Evolutionary conservation across 2,797 vertebrate genomes (phyloP).

Genomic region (Sciurus vulgaris): DNA sequence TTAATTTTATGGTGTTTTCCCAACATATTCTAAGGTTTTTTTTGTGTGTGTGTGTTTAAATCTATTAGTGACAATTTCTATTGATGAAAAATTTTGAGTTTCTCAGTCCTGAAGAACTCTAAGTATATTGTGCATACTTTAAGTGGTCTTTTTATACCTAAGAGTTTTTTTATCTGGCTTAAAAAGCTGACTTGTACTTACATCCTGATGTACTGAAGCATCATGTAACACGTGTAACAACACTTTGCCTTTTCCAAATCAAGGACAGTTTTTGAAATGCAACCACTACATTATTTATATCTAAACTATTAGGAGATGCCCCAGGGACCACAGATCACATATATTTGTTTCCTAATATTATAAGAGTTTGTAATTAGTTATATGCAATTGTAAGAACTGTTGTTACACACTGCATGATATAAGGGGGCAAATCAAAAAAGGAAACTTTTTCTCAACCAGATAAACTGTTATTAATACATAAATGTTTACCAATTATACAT

Average conservation of each 20-base stretch:
- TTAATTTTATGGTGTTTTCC: background rate
- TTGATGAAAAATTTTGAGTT: background rate
- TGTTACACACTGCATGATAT: background rate
- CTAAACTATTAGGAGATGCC: background rate
- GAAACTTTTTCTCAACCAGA: background rate
- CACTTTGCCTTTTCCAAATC: background rate
- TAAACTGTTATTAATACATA: background rate
- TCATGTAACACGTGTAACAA: background rate
- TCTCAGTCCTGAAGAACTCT: background rate
- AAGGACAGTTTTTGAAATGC: background rate
- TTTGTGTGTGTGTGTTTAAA: too few species aligned
- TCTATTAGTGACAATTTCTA: background rate
- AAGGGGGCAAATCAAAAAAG: background rate
- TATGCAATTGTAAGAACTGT: background rate
- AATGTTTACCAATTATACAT: background rate
- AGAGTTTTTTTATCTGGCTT: background rate
- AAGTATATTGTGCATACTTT: background rate
- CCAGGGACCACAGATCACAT: background rate
- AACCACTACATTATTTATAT: background rate
- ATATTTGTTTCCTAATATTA: background rate
- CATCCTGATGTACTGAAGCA: background rate
- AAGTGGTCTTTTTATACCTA: background rate
- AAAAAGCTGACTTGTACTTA: background rate
- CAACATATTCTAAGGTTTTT: too few species aligned
- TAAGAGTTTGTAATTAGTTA: background rate